These are phyloP conservation scores for Clinocottus analis DNA, from an alignment of 2,113 vertebrate genomes.

Conservation along the genomic window DNA sequence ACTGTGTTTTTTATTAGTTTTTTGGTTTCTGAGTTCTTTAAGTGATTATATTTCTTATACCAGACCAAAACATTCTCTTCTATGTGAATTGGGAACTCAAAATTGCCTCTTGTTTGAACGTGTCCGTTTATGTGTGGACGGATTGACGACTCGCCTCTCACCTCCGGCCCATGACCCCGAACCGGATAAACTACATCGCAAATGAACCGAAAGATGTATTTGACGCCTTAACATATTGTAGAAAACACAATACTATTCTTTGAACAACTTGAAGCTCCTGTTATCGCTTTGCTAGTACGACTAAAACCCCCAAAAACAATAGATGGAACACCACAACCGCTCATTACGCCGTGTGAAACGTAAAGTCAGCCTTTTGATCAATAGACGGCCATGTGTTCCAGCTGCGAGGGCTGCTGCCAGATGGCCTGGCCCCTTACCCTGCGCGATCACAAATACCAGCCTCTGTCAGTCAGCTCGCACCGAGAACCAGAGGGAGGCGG, in stretches of 20 bases:
- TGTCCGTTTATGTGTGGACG: slow-evolving; percentile 23
- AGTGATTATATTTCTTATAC: slow-evolving; percentile 4
- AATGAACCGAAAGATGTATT: slow-evolving; percentile 32
- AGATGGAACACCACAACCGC: background rate
- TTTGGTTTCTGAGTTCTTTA: background rate
- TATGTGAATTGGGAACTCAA: background rate
- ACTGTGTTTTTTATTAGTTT: too few relatives aligned
- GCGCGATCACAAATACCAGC: slow-evolving; percentile 67
- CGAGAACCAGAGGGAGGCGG: slow-evolving; percentile 55
- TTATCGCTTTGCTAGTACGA: slow-evolving; percentile 6
- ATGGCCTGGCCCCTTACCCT: slow-evolving; percentile 61
- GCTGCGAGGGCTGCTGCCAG: slow-evolving; percentile 67
- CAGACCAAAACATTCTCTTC: background rate
- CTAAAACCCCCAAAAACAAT: slow-evolving; percentile 5
- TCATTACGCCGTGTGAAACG: slow-evolving; percentile 40
- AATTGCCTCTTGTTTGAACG: background rate
- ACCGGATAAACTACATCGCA: slow-evolving; percentile 16
- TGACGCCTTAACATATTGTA: slow-evolving; percentile 7
- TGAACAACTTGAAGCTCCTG: background rate
- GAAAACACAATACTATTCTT: background rate
- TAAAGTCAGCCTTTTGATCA: slow-evolving; percentile 46
- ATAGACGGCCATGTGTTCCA: slow-evolving; percentile 54
- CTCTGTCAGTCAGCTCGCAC: slow-evolving; percentile 70
- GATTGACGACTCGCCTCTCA: slow-evolving; percentile 29
- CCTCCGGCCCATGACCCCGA: background rate